Percentiles rank a stretch among this genome's conserved stretches.
Evolutionary conservation across 2,888 invertebrate species (phyloP).

Genomic region (Byasa hedistus): DNA sequence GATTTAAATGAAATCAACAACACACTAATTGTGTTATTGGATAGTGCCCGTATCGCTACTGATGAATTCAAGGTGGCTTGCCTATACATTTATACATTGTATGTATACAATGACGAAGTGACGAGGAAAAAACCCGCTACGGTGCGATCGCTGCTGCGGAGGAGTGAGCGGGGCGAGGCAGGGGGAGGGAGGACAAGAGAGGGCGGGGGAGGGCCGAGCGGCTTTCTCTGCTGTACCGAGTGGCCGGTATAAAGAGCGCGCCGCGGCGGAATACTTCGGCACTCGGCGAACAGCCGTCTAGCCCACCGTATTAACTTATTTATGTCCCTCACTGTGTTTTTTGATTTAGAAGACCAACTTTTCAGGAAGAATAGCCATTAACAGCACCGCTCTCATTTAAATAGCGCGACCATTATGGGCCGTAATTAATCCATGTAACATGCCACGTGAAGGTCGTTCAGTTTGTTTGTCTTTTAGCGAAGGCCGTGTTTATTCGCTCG

Average conservation of each 20-base stretch:
- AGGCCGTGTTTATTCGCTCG: slow-evolving; percentile 67
- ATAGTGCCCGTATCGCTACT: slow-evolving; percentile 58
- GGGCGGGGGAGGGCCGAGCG: slow-evolving; percentile 69
- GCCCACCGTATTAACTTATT: slow-evolving; percentile 68
- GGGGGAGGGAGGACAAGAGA: slow-evolving; percentile 45
- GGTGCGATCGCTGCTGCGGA: slow-evolving; percentile 59
- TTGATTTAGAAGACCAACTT: slow-evolving; percentile 35
- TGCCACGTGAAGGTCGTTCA: slow-evolving; percentile 75
- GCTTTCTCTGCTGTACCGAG: slow-evolving; percentile 67
- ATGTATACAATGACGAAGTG: slow-evolving; percentile 68
- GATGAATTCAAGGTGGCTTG: slow-evolving; percentile 70
- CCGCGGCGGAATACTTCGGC: slow-evolving; percentile 74
- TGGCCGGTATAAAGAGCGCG: slow-evolving; percentile 76
- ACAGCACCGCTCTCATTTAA: slow-evolving; percentile 63
- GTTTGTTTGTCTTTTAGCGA: slow-evolving; percentile 74
- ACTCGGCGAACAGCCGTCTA: slow-evolving; percentile 79
- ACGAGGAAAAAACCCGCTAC: slow-evolving; percentile 79
- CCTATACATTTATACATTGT: slow-evolving; percentile 48
- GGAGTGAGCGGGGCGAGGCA: slow-evolving; percentile 50
- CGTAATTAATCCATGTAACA: slow-evolving; percentile 66
- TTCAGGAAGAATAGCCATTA: slow-evolving; percentile 60
- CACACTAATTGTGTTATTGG: slow-evolving; percentile 41
- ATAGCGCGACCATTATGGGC: slow-evolving; percentile 61
- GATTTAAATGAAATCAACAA: slow-evolving; percentile 7
- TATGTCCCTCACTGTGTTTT: slow-evolving; percentile 53